phyloP scores from a whole-genome alignment of 2,888 invertebrate genomes.

The Cantharis rustica region DNA sequence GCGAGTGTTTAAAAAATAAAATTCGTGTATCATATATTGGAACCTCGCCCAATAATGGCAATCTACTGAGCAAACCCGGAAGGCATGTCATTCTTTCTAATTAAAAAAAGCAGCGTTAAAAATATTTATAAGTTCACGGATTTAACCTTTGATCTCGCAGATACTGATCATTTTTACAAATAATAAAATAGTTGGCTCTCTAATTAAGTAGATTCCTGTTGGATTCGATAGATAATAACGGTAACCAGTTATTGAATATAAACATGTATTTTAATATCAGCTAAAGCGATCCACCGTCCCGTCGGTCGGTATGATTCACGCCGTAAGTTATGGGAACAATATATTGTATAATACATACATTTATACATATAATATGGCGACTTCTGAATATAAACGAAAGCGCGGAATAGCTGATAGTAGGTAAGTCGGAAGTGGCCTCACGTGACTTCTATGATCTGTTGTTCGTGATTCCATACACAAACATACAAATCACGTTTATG shows the following conservation, averaged over 20 bases:
- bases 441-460: constrained; percentile 43
- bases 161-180: constrained; percentile 34
- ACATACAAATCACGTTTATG: constrained; percentile 52
- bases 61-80: constrained; percentile 33
- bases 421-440: constrained; percentile 47
- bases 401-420: constrained; percentile 23
- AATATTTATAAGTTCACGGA: constrained; percentile 38
- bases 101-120: constrained; percentile 33
- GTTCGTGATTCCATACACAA: constrained; percentile 48
- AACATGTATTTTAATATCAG: constrained; percentile 44
- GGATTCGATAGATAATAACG: constrained; percentile 47
- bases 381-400: constrained; percentile 29
- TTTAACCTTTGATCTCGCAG: constrained; percentile 40
- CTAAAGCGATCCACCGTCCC: constrained; percentile 10
- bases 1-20: neutral
- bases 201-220: constrained; percentile 41
- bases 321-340: constrained; percentile 18
- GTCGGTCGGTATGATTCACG: constrained; percentile 19
- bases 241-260: constrained; percentile 49
- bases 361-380: constrained; percentile 14
- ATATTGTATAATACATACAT: constrained; percentile 1
- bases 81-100: constrained; percentile 38
- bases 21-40: constrained; percentile 7
- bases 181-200: constrained; percentile 37
- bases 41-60: constrained; percentile 30